phyloP scores from a whole-genome alignment of 2,113 vertebrate genomes.

The Typhlomys cinereus region DNA sequence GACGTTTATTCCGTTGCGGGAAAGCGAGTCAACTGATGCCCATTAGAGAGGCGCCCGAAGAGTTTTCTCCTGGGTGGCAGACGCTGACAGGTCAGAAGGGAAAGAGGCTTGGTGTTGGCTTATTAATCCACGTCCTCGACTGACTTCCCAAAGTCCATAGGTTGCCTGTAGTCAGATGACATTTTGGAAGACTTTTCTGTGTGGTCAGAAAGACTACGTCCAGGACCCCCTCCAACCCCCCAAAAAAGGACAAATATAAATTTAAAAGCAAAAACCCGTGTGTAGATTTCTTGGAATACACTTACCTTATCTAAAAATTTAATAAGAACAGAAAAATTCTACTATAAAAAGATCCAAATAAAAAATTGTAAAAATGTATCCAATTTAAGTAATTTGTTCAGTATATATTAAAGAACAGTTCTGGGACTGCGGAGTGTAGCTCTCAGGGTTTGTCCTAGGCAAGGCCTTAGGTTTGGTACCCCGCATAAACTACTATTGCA shows the following conservation, averaged over 20 bases:
- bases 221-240: neutral
- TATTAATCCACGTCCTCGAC: slow-evolving; percentile 32
- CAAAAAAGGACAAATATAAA: neutral
- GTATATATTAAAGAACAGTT: neutral
- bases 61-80: neutral
- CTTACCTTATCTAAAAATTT: neutral
- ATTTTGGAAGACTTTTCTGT: slow-evolving; percentile 31
- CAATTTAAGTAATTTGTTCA: neutral
- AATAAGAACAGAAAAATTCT: neutral
- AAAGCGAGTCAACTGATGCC: neutral
- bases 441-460: neutral
- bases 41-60: neutral
- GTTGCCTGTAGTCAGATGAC: slow-evolving; percentile 48
- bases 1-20: neutral
- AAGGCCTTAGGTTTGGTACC: neutral
- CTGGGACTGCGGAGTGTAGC: neutral
- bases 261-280: neutral
- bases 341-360: neutral
- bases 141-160: slow-evolving; percentile 75
- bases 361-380: neutral
- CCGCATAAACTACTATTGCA: neutral
- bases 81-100: slow-evolving; percentile 49
- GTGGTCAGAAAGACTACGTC: neutral
- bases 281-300: slow-evolving; percentile 32
- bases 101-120: slow-evolving; percentile 27